Conservation (phyloP, 2,888 invertebrate species). For the Acleris emargana region DNA sequence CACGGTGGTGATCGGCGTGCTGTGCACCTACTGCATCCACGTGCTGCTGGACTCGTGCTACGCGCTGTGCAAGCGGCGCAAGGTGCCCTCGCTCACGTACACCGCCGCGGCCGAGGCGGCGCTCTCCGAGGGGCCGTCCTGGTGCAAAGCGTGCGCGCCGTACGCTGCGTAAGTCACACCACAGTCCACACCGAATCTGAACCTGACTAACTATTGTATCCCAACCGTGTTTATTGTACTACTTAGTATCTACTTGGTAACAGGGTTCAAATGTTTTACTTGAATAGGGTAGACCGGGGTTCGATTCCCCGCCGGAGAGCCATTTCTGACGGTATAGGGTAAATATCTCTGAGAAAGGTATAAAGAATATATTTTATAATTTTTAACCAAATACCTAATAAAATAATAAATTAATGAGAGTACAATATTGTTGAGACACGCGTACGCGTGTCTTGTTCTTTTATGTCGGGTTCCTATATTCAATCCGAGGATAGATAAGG, state of each 20-base stretch:
- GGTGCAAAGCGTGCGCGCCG: conserved; percentile 85
- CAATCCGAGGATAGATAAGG: too few relatives aligned
- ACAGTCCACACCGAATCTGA: not conserved
- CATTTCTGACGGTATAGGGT: too few relatives aligned
- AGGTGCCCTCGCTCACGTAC: conserved; percentile 88
- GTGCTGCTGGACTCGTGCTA: conserved; percentile 89
- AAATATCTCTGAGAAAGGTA: too few relatives aligned
- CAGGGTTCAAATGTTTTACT: too few relatives aligned
- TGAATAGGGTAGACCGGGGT: conserved; percentile 72
- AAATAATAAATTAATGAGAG: too few relatives aligned
- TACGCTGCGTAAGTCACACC: conserved; percentile 85
- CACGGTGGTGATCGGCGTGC: conserved; percentile 91
- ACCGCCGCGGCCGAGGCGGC: conserved; percentile 92
- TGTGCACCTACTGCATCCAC: conserved; percentile 98
- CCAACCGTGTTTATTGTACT: not conserved
- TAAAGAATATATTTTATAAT: too few relatives aligned
- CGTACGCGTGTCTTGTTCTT: too few relatives aligned
- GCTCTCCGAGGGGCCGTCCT: conserved; percentile 89
- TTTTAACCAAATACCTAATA: too few relatives aligned
- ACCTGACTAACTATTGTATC: not conserved
- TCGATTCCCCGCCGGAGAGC: conserved; percentile 83
- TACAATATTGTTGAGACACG: too few relatives aligned
- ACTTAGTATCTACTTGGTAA: too few relatives aligned
- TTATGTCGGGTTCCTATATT: too few relatives aligned
- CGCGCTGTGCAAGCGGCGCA: conserved; percentile 83